Conservation (phyloP, 2,797 vertebrate genomes). For the Ibycter americanus region DNA sequence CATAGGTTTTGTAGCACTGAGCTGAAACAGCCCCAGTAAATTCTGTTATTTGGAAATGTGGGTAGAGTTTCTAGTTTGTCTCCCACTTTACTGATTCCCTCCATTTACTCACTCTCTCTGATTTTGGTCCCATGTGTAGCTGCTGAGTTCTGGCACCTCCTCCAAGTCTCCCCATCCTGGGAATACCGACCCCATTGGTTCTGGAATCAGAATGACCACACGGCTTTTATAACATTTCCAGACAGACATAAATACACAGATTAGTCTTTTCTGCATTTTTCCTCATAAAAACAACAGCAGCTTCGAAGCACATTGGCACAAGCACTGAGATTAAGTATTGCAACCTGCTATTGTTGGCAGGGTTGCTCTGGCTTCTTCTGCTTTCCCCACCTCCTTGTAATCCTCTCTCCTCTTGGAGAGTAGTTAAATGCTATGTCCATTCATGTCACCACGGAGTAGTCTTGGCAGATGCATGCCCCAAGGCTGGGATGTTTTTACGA, state of each 20-base stretch:
- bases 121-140: not conserved
- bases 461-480: conserved; percentile 69
- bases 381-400: conserved; percentile 66
- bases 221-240: conserved; percentile 76
- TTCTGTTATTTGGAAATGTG: not conserved
- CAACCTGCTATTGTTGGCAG: conserved; percentile 82
- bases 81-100: not conserved
- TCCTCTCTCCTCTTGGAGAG: conserved; percentile 72
- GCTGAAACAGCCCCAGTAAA: not conserved
- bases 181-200: conserved; percentile 64
- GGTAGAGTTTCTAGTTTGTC: not conserved
- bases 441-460: conserved; percentile 71
- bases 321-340: conserved; percentile 74
- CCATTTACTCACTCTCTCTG: conserved; percentile 28
- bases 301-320: conserved; percentile 74
- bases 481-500: conserved; percentile 74
- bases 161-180: conserved; percentile 62
- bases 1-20: not conserved
- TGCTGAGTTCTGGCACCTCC: not conserved
- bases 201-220: conserved; percentile 75
- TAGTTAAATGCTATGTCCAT: conserved; percentile 66
- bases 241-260: conserved; percentile 82
- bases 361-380: conserved; percentile 61
- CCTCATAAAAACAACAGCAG: conserved; percentile 83
- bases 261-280: conserved; percentile 80